Evolutionary conservation across 92 coral and sea anemone species (phyloP), one percentile per base, ranked within the genome.

Genomic region (Bergia sp.): DNA sequence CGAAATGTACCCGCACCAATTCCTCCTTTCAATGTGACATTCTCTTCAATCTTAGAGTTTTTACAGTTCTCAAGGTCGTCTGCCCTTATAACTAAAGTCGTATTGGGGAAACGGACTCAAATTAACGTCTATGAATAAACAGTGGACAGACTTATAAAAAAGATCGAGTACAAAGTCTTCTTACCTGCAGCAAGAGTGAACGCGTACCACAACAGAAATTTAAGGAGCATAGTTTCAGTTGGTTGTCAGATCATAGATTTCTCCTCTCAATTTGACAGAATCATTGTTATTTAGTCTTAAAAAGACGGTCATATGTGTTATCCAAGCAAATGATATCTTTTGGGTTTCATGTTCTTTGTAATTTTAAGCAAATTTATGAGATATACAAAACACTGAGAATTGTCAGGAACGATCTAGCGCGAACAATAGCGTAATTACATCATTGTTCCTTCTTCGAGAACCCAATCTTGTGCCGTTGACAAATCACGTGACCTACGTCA

Each of bases 1-100:
- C 94, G 88, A 89, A 97, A 97, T 10, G 99, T 97, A 15, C 99
- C 99, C 16, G 99, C 99, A 44, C 99, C 97, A 76, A 97, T 94
- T 29, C 99, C 99, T 41, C 99, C 99, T 53, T 96, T 94, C 53
- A 97, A 80, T 10, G 99, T 97, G 80, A 97, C 99, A 85, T 97
- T 96, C 88, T 96, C 98, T 89, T 97, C 99, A 80, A 97, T 89
- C 81, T 93, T 95, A 47, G 99, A 94, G 73, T 96, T 96, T 89
- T 93, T 93, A 93, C 99, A 97, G 83, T 91, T 91, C 91, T 95
- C 90, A 43, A 96, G 90, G 86, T 96, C 89, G 79, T 81, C 86
- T n/a, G 93, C 91, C 78, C 86, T 73, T 47, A 79, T 55, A 74
- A 89, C 90, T 57, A 76, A 77, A 77, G 64, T 47, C 39, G 38